phyloP scores from a whole-genome alignment of 2,113 vertebrate genomes.

The Forbesichthys agassizii region DNA sequence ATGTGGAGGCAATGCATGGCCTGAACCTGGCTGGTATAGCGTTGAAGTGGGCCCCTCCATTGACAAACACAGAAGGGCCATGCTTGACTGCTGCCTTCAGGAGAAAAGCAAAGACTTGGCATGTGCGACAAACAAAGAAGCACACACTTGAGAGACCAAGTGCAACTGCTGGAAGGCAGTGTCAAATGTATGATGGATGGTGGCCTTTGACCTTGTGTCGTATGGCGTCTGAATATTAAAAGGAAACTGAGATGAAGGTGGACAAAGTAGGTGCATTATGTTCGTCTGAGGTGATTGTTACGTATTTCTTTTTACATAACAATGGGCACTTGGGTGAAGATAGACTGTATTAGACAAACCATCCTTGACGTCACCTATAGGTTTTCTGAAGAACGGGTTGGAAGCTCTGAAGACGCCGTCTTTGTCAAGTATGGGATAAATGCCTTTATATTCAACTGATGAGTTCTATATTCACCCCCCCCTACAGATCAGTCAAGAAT shows the following conservation, averaged over 20 bases:
- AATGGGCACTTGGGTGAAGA: no score
- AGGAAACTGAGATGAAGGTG: conserved; percentile 22
- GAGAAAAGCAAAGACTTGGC: no score
- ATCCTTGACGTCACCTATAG: no score
- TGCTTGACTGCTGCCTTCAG: conserved; percentile 30
- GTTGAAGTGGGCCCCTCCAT: conserved; percentile 49
- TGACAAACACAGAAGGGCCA: conserved; percentile 67
- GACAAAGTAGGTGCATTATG: conserved; percentile 25
- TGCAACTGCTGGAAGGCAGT: conserved; percentile 24
- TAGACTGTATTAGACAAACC: no score
- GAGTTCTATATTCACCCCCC: no score
- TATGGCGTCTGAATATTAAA: conserved; percentile 58
- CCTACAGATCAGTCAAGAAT: no score
- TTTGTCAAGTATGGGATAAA: no score
- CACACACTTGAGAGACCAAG: conserved; percentile 9
- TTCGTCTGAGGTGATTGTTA: conserved; percentile 27
- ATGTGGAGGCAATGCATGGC: conserved; percentile 53
- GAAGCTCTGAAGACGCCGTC: no score
- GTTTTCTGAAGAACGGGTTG: no score
- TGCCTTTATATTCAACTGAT: no score
- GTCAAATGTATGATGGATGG: conserved; percentile 49
- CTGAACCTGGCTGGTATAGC: conserved; percentile 56
- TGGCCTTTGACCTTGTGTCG: conserved; percentile 45
- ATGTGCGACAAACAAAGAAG: conserved; percentile 10
- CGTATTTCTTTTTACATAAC: conserved; percentile 9